Conservation (phyloP, 1,140 invertebrate species). For the Aplysia californica region DNA sequence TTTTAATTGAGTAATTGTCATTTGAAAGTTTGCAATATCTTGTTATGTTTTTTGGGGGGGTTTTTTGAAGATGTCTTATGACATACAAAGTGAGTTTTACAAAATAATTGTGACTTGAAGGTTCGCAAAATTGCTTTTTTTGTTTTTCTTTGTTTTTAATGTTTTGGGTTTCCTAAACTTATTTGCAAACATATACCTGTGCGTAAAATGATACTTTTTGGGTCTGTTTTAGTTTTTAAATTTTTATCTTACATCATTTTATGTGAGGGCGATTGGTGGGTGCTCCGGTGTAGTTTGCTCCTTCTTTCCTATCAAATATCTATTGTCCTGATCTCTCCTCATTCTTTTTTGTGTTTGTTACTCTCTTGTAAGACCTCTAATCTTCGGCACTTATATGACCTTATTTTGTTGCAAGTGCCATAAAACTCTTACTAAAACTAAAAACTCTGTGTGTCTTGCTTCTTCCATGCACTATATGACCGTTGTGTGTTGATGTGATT, state of each 20-base stretch:
- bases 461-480: too few species aligned
- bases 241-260: neutral
- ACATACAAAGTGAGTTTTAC: neutral
- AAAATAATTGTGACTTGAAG: neutral
- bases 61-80: neutral
- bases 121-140: neutral
- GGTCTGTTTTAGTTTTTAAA: neutral
- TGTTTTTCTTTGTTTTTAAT: neutral
- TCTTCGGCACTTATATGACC: neutral
- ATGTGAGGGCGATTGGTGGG: too few species aligned
- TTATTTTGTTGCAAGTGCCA: too few species aligned
- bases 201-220: neutral
- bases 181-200: too few species aligned
- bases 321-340: neutral
- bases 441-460: too few species aligned
- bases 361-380: neutral
- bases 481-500: too few species aligned
- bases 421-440: too few species aligned
- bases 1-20: neutral
- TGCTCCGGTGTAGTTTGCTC: too few species aligned
- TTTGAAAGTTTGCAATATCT: neutral
- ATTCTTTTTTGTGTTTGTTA: too few species aligned
- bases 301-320: too few species aligned
- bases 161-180: too few species aligned
- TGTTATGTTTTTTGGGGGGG: too few species aligned